Percentiles rank a stretch among this genome's conserved stretches.
Evolutionary conservation across 2,888 invertebrate genomes (phyloP).

Genomic region (Neoaliturus tenellus): DNA sequence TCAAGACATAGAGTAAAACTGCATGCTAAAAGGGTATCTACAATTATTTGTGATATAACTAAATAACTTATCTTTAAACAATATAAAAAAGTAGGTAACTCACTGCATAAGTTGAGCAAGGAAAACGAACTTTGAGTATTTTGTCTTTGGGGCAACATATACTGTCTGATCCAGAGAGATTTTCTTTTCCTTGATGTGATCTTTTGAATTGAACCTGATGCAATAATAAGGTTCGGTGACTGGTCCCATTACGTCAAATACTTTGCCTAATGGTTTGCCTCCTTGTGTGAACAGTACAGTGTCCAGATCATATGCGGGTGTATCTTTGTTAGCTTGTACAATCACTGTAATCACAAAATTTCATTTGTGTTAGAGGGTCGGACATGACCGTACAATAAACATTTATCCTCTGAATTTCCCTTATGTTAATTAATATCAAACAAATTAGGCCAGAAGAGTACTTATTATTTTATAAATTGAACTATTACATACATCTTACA

Average conservation of each 20-base stretch:
- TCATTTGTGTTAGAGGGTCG: too few species aligned
- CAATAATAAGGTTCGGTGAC: constrained; percentile 91
- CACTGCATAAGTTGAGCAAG: constrained; percentile 83
- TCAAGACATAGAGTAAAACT: too few species aligned
- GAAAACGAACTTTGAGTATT: constrained; percentile 86
- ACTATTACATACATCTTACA: too few species aligned
- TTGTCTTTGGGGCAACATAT: constrained; percentile 87
- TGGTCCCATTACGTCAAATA: constrained; percentile 95
- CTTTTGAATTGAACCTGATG: constrained; percentile 89
- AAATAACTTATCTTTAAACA: too few species aligned
- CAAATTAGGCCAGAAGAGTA: too few species aligned
- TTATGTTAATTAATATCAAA: too few species aligned
- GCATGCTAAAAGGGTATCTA: too few species aligned
- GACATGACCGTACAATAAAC: too few species aligned
- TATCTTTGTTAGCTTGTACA: constrained; percentile 82
- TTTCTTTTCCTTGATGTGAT: constrained; percentile 83
- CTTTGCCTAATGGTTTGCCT: constrained; percentile 85
- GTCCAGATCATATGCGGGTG: constrained; percentile 89
- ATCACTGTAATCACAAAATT: constrained; percentile 77
- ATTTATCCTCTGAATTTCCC: too few species aligned
- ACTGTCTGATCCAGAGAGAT: constrained; percentile 83
- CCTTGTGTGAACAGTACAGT: constrained; percentile 90
- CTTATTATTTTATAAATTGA: too few species aligned
- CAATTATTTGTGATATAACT: too few species aligned
- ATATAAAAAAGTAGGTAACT: constrained; percentile 10